Evolutionary conservation across 2,113 vertebrate genomes (phyloP), one percentile per base, ranked within the genome.

Genomic region (Microtus richardsoni): DNA sequence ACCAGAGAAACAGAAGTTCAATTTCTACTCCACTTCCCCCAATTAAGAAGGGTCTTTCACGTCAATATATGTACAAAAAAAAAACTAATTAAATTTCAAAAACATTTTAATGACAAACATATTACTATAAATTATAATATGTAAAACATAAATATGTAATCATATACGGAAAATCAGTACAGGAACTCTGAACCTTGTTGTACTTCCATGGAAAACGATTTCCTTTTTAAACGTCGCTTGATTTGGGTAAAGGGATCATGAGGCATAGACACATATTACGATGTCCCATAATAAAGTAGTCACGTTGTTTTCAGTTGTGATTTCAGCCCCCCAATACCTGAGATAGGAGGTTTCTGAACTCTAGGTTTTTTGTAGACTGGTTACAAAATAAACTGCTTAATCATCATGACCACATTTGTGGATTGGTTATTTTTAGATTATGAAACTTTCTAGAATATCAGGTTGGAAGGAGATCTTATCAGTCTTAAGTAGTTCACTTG

Each of bases 51-150:
- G 26, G 39, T 22, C 66, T 47, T n/a, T 70, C 11, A 5, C 14
- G 6, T 77, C 79, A 82, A 26, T 49, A 24, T 64, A 49, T 2
- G 28, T 68, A 86, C 77, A 91, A 94, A 86, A 91, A 94, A 86
- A 86, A 58, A 54, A 21, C 62, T 44, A 28, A 58, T 58, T 71
- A 52, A 24, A 44, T 70, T 71, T 66, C 22, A 28, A 26, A 85
- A 36, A 70, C 14, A 22, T 82, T n/a, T 90, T 86, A 39, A 80
- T 93, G 74, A 19, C 28, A 96, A 77, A 78, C 28, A 24, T 54
- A 60, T 60, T 54, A 12, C 47, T 28, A 39, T 17, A 83, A 91
- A 73, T 70, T 49, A 49, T 47, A 79, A 64, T 39, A 0, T 49
- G 14, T 66, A 89, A 64, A 88, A 19, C 22, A 60, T 26, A 39